Percentiles rank a stretch among this genome's conserved stretches.
Evolutionary conservation across 2,113 vertebrate species (phyloP).

Genomic region (Saguinus imperator): DNA sequence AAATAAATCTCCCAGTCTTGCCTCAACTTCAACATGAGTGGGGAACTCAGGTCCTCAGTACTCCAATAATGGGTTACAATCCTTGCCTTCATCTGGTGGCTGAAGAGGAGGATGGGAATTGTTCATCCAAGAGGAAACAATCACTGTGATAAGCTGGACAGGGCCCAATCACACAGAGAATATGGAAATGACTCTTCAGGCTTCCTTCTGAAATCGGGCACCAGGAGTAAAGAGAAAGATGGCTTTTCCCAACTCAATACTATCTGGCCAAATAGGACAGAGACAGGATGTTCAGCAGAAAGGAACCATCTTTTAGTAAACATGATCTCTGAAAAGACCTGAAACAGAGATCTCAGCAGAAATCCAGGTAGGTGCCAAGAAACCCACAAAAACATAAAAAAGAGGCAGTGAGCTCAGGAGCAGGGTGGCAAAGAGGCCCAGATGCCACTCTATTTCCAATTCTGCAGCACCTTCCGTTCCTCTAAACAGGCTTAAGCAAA

Average conservation of each 20-base stretch:
- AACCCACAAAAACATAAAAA: not conserved
- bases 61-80: not conserved
- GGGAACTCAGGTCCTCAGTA: not conserved
- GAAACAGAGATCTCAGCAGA: slow-evolving; percentile 57
- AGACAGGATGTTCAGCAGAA: slow-evolving; percentile 63
- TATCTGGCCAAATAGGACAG: slow-evolving; percentile 60
- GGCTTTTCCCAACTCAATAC: slow-evolving; percentile 3
- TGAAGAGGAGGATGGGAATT: not conserved
- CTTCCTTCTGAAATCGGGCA: slow-evolving; percentile 36
- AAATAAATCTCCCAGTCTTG: not conserved
- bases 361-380: slow-evolving; percentile 7
- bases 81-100: not conserved
- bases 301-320: slow-evolving; percentile 47
- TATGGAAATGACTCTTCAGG: not conserved
- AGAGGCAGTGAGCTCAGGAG: not conserved
- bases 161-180: not conserved
- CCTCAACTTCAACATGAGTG: not conserved
- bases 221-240: not conserved
- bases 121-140: not conserved
- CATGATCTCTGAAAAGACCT: slow-evolving; percentile 67
- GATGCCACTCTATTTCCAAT: slow-evolving; percentile 69
- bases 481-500: slow-evolving; percentile 74
- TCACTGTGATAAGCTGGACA: not conserved
- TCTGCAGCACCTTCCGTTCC: slow-evolving; percentile 63
- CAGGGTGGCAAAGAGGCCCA: slow-evolving; percentile 18